Percentiles rank a stretch among this genome's conserved stretches.
Evolutionary conservation across 2,113 vertebrate genomes (phyloP).

Genomic region (Ovis canadensis): DNA sequence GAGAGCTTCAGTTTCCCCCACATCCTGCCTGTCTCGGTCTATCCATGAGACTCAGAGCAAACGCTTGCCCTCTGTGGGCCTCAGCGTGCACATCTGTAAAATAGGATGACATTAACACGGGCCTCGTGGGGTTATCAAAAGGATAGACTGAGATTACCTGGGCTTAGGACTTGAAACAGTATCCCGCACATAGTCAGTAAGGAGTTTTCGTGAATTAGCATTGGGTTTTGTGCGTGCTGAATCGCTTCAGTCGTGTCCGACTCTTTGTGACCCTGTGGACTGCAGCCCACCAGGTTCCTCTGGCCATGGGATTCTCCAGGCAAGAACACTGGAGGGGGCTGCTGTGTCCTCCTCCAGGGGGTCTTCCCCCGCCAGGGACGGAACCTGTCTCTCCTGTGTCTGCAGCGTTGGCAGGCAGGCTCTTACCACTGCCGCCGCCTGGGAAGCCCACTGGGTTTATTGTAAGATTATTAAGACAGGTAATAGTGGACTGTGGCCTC

Average conservation of each 20-base stretch:
- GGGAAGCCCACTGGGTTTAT: background rate
- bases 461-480: background rate
- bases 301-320: background rate
- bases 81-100: background rate
- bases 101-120: background rate
- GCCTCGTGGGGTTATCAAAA: background rate
- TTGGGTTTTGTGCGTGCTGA: background rate
- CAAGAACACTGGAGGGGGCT: background rate
- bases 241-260: background rate
- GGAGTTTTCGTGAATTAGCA: background rate
- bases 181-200: background rate
- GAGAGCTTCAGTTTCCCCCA: background rate
- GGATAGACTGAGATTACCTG: background rate
- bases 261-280: background rate
- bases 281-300: background rate
- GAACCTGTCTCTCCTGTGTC: background rate
- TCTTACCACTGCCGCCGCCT: fast-evolving
- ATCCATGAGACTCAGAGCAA: background rate
- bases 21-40: background rate
- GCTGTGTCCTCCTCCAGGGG: background rate
- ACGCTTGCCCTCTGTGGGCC: background rate
- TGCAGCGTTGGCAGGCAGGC: background rate
- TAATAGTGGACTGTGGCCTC: background rate
- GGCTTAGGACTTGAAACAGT: background rate
- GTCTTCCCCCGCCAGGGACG: background rate